Percentiles rank a stretch among this genome's conserved stretches.
Evolutionary conservation across 2,888 invertebrate species (phyloP).

Genomic region (Spisula subtruncata): DNA sequence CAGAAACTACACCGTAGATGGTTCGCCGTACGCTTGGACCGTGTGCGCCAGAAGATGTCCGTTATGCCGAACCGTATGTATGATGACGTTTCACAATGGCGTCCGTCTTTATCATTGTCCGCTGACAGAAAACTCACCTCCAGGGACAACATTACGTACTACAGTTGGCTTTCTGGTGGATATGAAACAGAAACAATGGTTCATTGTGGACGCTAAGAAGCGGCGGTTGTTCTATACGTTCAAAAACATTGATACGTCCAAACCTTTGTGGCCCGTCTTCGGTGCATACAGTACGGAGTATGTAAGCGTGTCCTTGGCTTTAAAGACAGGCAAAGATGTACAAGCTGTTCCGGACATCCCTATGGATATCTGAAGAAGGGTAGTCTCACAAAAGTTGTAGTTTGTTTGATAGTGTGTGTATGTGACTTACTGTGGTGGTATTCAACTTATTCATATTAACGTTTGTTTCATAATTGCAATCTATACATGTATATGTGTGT

Average conservation of each 20-base stretch:
- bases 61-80: constrained; percentile 76
- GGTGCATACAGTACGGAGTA: constrained; percentile 76
- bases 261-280: constrained; percentile 76
- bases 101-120: constrained; percentile 74
- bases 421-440: not conserved
- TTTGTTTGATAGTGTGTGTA: not conserved
- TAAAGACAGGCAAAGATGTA: constrained; percentile 74
- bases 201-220: constrained; percentile 73
- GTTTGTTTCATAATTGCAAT: too few species aligned
- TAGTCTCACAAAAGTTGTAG: not conserved
- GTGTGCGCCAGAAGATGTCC: constrained; percentile 76
- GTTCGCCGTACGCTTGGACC: constrained; percentile 72
- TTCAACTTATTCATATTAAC: not conserved
- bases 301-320: constrained; percentile 69
- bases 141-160: constrained; percentile 73
- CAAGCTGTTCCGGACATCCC: constrained; percentile 74
- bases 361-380: constrained; percentile 18
- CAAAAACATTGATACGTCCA: constrained; percentile 70
- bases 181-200: constrained; percentile 72
- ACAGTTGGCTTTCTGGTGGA: constrained; percentile 77
- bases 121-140: constrained; percentile 71
- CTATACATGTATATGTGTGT: too few species aligned
- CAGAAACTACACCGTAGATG: constrained; percentile 75
- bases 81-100: constrained; percentile 76
- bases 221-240: constrained; percentile 72